Evolutionary conservation across 2,113 vertebrate genomes (phyloP), one percentile per base, ranked within the genome.

Genomic region (Triplophysa tibetana): DNA sequence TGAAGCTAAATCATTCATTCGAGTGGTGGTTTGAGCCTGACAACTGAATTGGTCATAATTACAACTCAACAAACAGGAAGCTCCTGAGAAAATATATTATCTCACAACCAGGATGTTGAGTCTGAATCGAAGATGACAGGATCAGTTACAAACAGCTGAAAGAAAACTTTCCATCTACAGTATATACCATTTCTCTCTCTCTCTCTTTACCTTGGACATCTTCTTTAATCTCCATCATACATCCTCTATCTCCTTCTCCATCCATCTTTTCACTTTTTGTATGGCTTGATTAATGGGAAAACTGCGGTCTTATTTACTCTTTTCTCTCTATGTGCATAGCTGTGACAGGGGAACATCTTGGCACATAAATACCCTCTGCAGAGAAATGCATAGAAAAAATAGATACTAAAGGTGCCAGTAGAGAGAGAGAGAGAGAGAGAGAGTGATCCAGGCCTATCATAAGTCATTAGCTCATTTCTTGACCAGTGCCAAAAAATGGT

Each of bases 141-240:
- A 77, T 85, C 56, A 80, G 79, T 82, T 77, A 85, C 82, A 80
- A 82, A 82, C 63, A 72, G 38, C 24, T 12, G 21, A 24, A 83
- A 24, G 13, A n/a, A 67, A 65, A 70, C 16, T 72, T 52, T 64
- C 68, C 45, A 68, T 66, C 74, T 52, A 38, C 33, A 38, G 33
- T 38, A 74, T 75, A 45, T 65, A 66, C n/a, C 68, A 58, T 45
- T 58, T 11, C 62, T 78, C 43, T 75, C 12, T 73, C 23, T 73
- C 62, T 48, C 29, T 29, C 68, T 72, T 29, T 29, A 3, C 26
- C 26, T 29, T 13, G 0, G 38, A 26, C 69, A 65, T 73, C 64
- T 68, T 50, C 68, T n/a, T 77, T 33, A 5, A 33, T 33, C 33
- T 33, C 33, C 33, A 4, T 38, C 6, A 8, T 38, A 81, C 21